A percentile compares a stretch with the other conserved stretches of the same genome.
Conservation (phyloP, 37 sponge, comb jelly and placozoan species). For the Eunapius fragilis region DNA sequence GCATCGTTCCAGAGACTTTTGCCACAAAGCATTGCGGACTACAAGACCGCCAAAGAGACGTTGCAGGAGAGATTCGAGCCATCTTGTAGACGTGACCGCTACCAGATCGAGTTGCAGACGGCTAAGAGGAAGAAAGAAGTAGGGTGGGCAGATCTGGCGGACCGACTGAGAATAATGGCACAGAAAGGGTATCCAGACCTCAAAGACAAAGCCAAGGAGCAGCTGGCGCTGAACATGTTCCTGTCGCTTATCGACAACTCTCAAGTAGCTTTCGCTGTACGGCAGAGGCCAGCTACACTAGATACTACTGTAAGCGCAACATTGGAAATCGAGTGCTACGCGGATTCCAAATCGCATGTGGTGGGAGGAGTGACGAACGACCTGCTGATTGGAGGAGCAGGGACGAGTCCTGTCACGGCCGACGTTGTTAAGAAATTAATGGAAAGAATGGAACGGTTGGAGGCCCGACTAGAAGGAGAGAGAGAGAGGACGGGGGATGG, state of each 20-base stretch:
- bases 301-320: not conserved
- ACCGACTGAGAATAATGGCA: not conserved
- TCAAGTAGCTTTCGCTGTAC: not conserved
- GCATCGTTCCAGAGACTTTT: not conserved
- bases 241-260: not conserved
- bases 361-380: not conserved
- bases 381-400: not conserved
- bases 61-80: constrained; percentile 24
- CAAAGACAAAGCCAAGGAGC: constrained; percentile 14
- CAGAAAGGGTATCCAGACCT: constrained; percentile 21
- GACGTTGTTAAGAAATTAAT: not conserved
- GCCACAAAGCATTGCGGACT: not conserved
- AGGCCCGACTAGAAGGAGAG: not conserved
- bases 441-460: not conserved
- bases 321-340: not conserved
- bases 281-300: not conserved
- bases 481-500: not conserved
- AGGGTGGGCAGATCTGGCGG: constrained; percentile 26
- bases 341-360: not conserved
- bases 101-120: constrained; percentile 16
- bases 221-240: not conserved
- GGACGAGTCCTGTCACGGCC: not conserved
- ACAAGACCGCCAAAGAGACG: not conserved
- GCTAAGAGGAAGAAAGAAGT: not conserved
- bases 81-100: not conserved